A percentile compares a stretch with the other conserved stretches of the same genome.
phyloP scores from a whole-genome alignment of 2,113 vertebrate species.

The Zosterops borbonicus region DNA sequence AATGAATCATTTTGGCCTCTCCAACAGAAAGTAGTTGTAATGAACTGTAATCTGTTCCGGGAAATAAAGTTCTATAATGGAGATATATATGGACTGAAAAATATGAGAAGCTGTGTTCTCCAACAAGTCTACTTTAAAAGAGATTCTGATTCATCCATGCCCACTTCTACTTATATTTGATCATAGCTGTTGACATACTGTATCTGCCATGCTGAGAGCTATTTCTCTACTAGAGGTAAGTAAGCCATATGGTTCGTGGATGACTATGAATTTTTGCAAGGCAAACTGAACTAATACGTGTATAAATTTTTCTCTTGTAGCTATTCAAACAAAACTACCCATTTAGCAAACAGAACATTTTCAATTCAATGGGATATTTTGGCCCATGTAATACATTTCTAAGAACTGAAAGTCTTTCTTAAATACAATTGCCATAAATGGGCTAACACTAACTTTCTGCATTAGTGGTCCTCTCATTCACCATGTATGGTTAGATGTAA shows the following conservation, averaged over 20 bases:
- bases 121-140: constrained; percentile 6
- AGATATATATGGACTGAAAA: constrained; percentile 36
- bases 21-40: constrained; percentile 28
- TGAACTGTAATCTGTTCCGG: neutral
- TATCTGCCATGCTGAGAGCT: constrained; percentile 29
- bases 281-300: neutral
- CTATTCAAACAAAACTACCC: constrained; percentile 23
- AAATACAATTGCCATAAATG: neutral
- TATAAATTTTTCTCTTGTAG: neutral
- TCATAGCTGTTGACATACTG: constrained; percentile 50
- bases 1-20: constrained; percentile 58
- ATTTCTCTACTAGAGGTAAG: constrained; percentile 47
- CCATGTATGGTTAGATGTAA: neutral
- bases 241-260: constrained; percentile 46
- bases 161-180: constrained; percentile 56
- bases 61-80: constrained; percentile 23
- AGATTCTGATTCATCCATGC: constrained; percentile 53
- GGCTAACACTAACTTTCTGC: neutral
- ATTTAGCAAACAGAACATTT: neutral
- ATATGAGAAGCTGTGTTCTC: constrained; percentile 24
- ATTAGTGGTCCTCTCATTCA: neutral
- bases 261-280: constrained; percentile 44
- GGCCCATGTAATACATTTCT: neutral
- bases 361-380: neutral
- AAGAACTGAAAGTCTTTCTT: neutral